Evolutionary conservation across 1,140 invertebrate genomes (phyloP).

Genomic region (Dendroctonus ponderosae): DNA sequence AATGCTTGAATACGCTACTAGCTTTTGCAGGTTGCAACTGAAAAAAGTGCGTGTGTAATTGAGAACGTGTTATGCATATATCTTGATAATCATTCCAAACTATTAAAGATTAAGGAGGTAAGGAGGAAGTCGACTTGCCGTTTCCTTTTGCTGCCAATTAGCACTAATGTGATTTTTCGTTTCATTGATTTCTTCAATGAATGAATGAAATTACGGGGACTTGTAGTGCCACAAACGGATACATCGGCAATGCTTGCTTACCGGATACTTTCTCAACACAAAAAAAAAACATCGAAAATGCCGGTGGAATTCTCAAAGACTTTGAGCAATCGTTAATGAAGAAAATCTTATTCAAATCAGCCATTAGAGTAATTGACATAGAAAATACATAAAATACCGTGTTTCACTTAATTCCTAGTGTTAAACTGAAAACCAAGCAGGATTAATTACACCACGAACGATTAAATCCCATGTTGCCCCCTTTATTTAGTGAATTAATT

Average conservation of each 20-base stretch:
- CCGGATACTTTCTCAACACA: too few relatives aligned
- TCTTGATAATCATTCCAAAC: constrained; percentile 16
- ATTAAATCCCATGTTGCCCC: constrained; percentile 19
- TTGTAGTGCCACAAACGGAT: too few relatives aligned
- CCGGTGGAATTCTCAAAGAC: too few relatives aligned
- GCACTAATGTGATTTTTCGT: constrained; percentile 23
- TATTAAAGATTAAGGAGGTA: constrained; percentile 20
- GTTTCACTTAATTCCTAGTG: constrained; percentile 10
- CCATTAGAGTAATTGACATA: too few relatives aligned
- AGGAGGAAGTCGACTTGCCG: constrained; percentile 21
- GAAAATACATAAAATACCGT: not conserved
- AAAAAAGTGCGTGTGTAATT: constrained; percentile 14
- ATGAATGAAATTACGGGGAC: not conserved
- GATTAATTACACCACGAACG: constrained; percentile 9
- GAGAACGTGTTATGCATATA: constrained; percentile 21
- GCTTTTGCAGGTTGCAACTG: constrained; percentile 1
- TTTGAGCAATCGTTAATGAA: too few relatives aligned
- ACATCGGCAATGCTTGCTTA: too few relatives aligned
- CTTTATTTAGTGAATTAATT: constrained; percentile 30
- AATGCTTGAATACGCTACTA: not conserved
- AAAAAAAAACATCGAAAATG: too few relatives aligned
- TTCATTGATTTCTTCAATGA: constrained; percentile 24
- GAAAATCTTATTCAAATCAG: too few relatives aligned
- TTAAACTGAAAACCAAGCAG: constrained; percentile 12
- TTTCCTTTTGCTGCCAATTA: constrained; percentile 23